Percentiles rank a stretch among this genome's conserved stretches.
Conservation (phyloP, 2,113 vertebrate genomes). For the Arvicanthis niloticus region DNA sequence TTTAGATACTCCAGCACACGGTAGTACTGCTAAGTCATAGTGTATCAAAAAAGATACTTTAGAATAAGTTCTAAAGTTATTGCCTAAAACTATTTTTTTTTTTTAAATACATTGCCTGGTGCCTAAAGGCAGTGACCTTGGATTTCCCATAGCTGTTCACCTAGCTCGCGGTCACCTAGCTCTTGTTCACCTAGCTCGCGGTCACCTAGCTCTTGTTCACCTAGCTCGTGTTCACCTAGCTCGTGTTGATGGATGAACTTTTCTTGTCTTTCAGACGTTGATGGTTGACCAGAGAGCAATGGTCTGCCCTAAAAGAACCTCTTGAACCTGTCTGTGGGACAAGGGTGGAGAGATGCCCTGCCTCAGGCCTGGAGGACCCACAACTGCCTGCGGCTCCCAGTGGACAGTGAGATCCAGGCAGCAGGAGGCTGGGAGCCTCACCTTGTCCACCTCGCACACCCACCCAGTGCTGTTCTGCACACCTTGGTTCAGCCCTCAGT, state of each 20-base stretch:
- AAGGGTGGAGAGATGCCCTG: neutral
- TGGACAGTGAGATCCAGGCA: neutral
- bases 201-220: too few species aligned
- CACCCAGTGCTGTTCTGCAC: slow-evolving; percentile 11
- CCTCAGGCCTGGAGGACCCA: slow-evolving; percentile 26
- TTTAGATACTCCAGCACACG: neutral
- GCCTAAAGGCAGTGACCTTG: neutral
- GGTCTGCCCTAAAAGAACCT: slow-evolving; percentile 63
- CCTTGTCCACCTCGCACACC: slow-evolving; percentile 2
- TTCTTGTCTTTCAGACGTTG: slow-evolving; percentile 73
- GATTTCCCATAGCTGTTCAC: neutral
- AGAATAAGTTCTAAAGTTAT: neutral
- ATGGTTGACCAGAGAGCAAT: slow-evolving; percentile 46
- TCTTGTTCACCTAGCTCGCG: too few species aligned
- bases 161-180: too few species aligned
- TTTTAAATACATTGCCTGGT: neutral
- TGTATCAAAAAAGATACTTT: neutral
- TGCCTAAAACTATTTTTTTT: neutral
- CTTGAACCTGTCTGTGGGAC: slow-evolving; percentile 34
- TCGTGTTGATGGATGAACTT: neutral
- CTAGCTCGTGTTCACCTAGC: neutral
- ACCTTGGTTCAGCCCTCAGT: neutral
- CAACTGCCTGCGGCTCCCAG: neutral
- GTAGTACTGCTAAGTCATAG: neutral
- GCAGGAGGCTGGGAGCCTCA: neutral